Conservation (phyloP, 2,113 vertebrate genomes). For the Bostrychus sinensis region DNA sequence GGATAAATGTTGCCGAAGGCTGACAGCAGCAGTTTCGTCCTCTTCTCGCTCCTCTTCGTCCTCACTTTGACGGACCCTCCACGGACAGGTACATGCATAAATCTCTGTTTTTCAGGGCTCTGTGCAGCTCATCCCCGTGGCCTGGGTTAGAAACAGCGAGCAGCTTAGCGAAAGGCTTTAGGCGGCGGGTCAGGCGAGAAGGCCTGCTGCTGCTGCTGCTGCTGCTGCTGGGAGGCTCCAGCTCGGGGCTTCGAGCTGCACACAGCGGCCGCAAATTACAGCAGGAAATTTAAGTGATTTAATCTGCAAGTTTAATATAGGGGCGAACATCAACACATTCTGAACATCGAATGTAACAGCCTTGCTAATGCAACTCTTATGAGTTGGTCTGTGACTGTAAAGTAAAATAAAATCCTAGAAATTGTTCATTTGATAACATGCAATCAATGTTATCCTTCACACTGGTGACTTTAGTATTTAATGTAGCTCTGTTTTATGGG, state of each 20-base stretch:
- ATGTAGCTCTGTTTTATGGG: too few species aligned
- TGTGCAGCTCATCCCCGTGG: not conserved
- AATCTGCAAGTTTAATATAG: not conserved
- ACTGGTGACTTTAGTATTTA: too few species aligned
- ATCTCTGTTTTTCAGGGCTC: not conserved
- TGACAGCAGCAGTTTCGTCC: constrained; percentile 89
- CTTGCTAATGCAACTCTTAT: too few species aligned
- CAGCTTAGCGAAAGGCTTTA: not conserved
- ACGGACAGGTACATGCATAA: constrained; percentile 85
- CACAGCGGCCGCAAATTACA: not conserved
- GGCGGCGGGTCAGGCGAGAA: not conserved
- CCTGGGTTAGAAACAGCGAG: constrained; percentile 5
- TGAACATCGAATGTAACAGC: too few species aligned
- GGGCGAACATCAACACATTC: too few species aligned
- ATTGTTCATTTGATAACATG: too few species aligned
- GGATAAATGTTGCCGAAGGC: constrained; percentile 99
- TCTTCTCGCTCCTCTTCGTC: constrained; percentile 91
- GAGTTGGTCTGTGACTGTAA: too few species aligned
- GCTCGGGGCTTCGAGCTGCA: too few species aligned
- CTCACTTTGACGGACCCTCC: constrained; percentile 90
- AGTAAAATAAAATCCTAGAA: too few species aligned
- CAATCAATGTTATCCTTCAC: too few species aligned
- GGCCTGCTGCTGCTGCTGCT: not conserved
- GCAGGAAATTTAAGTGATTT: not conserved
- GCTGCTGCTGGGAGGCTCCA: not conserved